A percentile compares a stretch with the other conserved stretches of the same genome.
Conservation (phyloP, 2,113 vertebrate genomes). For the Pandion haliaetus region DNA sequence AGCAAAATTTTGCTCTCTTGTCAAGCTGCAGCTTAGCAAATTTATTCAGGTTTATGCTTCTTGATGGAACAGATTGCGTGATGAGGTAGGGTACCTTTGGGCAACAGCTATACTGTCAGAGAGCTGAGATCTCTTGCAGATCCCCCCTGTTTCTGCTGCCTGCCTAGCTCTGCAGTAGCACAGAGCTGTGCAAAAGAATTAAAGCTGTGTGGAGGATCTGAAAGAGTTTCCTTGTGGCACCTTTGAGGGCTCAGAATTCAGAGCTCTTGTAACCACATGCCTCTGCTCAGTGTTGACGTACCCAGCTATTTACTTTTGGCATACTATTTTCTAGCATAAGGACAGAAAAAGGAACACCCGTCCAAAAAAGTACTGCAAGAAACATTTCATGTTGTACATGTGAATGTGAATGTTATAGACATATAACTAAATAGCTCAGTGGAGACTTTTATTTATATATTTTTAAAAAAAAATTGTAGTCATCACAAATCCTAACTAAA, state of each 20-base stretch:
- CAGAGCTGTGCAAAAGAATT: not conserved
- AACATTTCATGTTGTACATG: rapidly evolving
- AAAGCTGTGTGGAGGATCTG: not conserved
- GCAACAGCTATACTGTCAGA: not conserved
- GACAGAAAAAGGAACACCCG: not conserved
- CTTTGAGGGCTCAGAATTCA: not conserved
- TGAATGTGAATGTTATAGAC: not conserved
- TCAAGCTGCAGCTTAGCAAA: not conserved
- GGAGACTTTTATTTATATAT: not conserved
- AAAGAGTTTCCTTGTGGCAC: not conserved
- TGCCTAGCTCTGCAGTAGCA: not conserved
- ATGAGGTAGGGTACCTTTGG: not conserved
- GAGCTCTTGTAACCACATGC: not conserved
- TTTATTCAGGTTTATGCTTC: not conserved
- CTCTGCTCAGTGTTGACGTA: not conserved
- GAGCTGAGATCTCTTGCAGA: not conserved
- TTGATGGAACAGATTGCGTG: not conserved
- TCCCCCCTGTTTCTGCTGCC: not conserved
- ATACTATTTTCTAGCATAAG: not conserved
- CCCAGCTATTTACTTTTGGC: not conserved
- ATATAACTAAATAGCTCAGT: not conserved
- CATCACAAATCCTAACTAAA: not conserved
- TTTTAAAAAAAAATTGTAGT: not conserved
- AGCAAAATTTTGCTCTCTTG: not conserved
- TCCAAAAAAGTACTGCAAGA: not conserved